A percentile compares a stretch with the other conserved stretches of the same genome.
These are phyloP conservation scores for Papilio glaucus DNA, from an alignment of 1,140 invertebrate species.

Conservation along the genomic window DNA sequence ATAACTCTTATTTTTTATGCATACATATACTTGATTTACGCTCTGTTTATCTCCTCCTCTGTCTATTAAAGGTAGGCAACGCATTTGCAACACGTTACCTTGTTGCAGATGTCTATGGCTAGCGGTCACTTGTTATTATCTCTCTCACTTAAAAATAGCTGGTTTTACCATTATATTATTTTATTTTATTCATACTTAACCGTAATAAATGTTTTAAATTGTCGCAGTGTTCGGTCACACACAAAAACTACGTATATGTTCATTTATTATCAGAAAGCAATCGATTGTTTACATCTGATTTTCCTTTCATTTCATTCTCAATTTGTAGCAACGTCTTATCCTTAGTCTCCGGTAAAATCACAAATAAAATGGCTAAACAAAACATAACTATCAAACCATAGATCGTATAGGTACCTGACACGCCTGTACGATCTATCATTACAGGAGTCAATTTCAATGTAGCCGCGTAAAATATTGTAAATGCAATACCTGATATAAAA, in stretches of 20 bases:
- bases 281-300: neutral
- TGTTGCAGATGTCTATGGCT: too few relatives aligned
- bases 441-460: slow-evolving; percentile 54
- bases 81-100: too few relatives aligned
- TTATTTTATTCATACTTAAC: too few relatives aligned
- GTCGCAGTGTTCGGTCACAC: too few relatives aligned
- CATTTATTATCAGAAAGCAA: neutral
- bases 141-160: too few relatives aligned
- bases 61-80: too few relatives aligned
- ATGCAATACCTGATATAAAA: slow-evolving; percentile 48
- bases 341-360: slow-evolving; percentile 62
- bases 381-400: slow-evolving; percentile 47
- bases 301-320: slow-evolving; percentile 56
- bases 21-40: too few relatives aligned
- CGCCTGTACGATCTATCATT: slow-evolving; percentile 48
- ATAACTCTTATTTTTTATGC: too few relatives aligned
- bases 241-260: neutral
- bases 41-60: too few relatives aligned
- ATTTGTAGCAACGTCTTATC: slow-evolving; percentile 64
- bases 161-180: too few relatives aligned
- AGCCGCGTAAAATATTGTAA: slow-evolving; percentile 48
- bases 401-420: slow-evolving; percentile 53
- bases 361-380: slow-evolving; percentile 48
- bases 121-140: too few relatives aligned
- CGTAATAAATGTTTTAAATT: too few relatives aligned